A percentile compares a stretch with the other conserved stretches of the same genome.
These are phyloP conservation scores for Elgaria multicarinata DNA, from an alignment of 2,113 vertebrate species.

Conservation along the genomic window DNA sequence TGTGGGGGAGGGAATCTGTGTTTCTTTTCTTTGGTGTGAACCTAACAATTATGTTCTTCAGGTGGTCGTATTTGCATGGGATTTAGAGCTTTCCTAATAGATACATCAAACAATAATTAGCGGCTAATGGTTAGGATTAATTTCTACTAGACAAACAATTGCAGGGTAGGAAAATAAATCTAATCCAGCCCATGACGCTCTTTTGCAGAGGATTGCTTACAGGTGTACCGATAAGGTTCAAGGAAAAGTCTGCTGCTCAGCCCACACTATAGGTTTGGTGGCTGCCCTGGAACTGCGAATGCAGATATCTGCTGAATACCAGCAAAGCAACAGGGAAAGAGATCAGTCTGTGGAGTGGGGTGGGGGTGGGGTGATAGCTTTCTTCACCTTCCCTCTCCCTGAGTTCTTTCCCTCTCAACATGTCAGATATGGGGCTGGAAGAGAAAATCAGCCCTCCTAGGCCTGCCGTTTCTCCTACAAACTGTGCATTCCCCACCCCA, in stretches of 20 bases:
- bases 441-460: not conserved
- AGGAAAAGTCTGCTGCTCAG: not conserved
- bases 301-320: not conserved
- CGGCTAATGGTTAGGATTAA: slow-evolving; percentile 42
- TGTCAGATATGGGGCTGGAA: not conserved
- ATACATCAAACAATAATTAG: slow-evolving; percentile 47
- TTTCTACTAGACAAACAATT: slow-evolving; percentile 31
- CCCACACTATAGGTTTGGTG: too few species aligned
- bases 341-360: too few species aligned
- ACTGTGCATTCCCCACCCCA: not conserved
- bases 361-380: not conserved
- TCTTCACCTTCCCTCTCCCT: not conserved
- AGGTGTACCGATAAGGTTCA: slow-evolving; percentile 10
- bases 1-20: not conserved
- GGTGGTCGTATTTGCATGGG: slow-evolving; percentile 49
- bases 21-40: slow-evolving; percentile 35
- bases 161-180: slow-evolving; percentile 35
- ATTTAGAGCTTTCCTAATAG: slow-evolving; percentile 46
- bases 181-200: not conserved
- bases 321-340: not conserved
- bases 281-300: not conserved
- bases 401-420: not conserved
- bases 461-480: not conserved
- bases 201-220: not conserved
- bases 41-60: slow-evolving; percentile 48